Base-by-base conservation (phyloP, 2,797 vertebrate species). In the Enteromius unitaeniatus region DNA sequence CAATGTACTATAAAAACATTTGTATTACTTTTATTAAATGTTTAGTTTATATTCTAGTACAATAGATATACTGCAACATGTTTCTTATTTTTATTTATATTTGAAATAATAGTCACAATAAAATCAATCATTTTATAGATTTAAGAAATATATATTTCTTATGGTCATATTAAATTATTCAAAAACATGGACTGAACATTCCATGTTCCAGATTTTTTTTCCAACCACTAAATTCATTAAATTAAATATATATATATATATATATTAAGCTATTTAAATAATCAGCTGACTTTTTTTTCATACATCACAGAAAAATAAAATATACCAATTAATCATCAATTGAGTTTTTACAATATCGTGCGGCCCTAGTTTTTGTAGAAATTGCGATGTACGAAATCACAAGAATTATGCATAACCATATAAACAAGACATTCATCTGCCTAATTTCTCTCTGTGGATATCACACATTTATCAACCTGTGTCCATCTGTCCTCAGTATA, bases 401-500 rank as follows among this genome's bases (percentile, higher is more conserved):
- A 34, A 19, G 17, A 31, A 53, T 72, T 28, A 49, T 10, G 15
- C 8, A 49, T 28, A 49, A 34, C 47, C 26, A 53, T 34, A 74
- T 53, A 28, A 74, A 10, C 49, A 21, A n/a, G 10, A 53, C 10
- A 15, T 60, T 26, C 37, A 47, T 47, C 76, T 11, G 3, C 28
- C 21, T n/a, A 31, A 51, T 65, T 73, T 26, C 17, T 60, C n/a
- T 81, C 40, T 21, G 58, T 74, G 34, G 14, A 37, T 75, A 74
- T 51, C 47, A 53, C 42, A 34, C 70, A 21, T 64, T 64, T 65
- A 26, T 65, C 26, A 78, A 42, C 1, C 0, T 49, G 31, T 72
- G 37, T 73, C 42, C 75, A 26, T 67, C 69, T 53, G 85, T 73
- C 76, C 89, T 26, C 89, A 97, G 97, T 98, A 97, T 75, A 92